phyloP scores from a whole-genome alignment of 2,888 invertebrate species.

The Gari tellinella region DNA sequence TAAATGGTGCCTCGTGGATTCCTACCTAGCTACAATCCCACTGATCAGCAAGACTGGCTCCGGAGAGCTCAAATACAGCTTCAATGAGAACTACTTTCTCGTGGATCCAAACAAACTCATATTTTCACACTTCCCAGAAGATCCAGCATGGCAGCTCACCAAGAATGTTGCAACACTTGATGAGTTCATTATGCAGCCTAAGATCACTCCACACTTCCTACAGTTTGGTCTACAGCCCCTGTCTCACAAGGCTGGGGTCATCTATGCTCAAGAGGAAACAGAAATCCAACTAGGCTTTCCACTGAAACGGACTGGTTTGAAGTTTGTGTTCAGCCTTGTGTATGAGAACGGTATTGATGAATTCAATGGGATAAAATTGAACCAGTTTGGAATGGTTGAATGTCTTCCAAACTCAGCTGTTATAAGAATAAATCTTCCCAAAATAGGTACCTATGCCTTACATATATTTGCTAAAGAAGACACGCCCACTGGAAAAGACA shows the following conservation, averaged over 20 bases:
- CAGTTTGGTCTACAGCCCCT: conserved; percentile 62
- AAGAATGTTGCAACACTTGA: conserved; percentile 58
- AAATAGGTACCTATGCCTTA: conserved; percentile 58
- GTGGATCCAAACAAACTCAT: conserved; percentile 66
- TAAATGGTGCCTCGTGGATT: conserved; percentile 65
- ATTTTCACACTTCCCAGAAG: conserved; percentile 68
- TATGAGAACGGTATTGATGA: conserved; percentile 54
- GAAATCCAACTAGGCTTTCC: conserved; percentile 65
- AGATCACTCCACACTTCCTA: conserved; percentile 68
- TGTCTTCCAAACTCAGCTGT: conserved; percentile 56
- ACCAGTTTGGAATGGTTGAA: conserved; percentile 66
- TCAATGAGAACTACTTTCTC: conserved; percentile 67
- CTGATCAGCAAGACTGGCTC: conserved; percentile 55
- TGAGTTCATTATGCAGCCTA: conserved; percentile 64
- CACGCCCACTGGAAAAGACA: conserved; percentile 62
- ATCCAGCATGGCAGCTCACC: conserved; percentile 60
- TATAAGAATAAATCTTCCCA: conserved; percentile 62
- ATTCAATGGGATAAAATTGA: conserved; percentile 60
- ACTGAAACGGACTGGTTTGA: conserved; percentile 51
- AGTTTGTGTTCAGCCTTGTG: conserved; percentile 66
- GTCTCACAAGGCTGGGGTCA: conserved; percentile 62
- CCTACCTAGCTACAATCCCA: conserved; percentile 59
- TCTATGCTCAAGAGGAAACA: conserved; percentile 58
- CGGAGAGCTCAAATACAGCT: conserved; percentile 61
- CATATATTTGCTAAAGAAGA: conserved; percentile 68